These are phyloP conservation scores for Xestia c-nigrum DNA, from an alignment of 2,888 invertebrate species.

Conservation along the genomic window DNA sequence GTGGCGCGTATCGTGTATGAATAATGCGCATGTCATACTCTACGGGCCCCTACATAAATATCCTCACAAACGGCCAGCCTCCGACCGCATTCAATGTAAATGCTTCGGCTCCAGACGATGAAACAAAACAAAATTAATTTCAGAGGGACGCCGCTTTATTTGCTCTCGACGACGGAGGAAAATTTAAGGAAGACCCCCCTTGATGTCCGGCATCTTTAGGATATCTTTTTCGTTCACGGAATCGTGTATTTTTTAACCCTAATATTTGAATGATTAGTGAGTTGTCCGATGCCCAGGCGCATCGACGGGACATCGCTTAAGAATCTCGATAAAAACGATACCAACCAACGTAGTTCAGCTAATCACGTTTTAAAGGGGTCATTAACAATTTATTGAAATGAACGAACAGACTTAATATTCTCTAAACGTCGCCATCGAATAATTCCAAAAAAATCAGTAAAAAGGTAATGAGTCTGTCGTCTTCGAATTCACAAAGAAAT, in stretches of 20 bases:
- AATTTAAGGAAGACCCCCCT: constrained; percentile 87
- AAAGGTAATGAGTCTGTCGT: constrained; percentile 65
- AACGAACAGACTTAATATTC: constrained; percentile 49
- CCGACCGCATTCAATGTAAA: constrained; percentile 90
- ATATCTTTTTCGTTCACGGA: constrained; percentile 82
- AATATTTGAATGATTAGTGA: constrained; percentile 86
- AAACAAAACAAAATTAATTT: constrained; percentile 91
- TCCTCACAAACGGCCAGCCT: constrained; percentile 86
- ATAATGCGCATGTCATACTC: constrained; percentile 89
- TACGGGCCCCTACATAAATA: constrained; percentile 89
- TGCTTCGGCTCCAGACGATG: constrained; percentile 87
- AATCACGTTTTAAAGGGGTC: constrained; percentile 72
- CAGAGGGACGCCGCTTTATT: constrained; percentile 87
- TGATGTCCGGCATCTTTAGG: constrained; percentile 83
- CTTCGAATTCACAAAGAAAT: constrained; percentile 67
- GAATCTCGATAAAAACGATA: constrained; percentile 77
- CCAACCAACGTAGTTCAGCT: constrained; percentile 62
- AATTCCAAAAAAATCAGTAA: constrained; percentile 56
- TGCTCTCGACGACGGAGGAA: constrained; percentile 79
- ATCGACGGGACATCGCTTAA: constrained; percentile 79
- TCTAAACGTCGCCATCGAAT: constrained; percentile 49
- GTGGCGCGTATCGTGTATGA: constrained; percentile 85
- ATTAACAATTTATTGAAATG: constrained; percentile 69
- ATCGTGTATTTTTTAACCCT: constrained; percentile 77
- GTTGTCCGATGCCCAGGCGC: constrained; percentile 74